Evolutionary conservation across 2,113 vertebrate species (phyloP).

Genomic region (Ceyx margarethae): DNA sequence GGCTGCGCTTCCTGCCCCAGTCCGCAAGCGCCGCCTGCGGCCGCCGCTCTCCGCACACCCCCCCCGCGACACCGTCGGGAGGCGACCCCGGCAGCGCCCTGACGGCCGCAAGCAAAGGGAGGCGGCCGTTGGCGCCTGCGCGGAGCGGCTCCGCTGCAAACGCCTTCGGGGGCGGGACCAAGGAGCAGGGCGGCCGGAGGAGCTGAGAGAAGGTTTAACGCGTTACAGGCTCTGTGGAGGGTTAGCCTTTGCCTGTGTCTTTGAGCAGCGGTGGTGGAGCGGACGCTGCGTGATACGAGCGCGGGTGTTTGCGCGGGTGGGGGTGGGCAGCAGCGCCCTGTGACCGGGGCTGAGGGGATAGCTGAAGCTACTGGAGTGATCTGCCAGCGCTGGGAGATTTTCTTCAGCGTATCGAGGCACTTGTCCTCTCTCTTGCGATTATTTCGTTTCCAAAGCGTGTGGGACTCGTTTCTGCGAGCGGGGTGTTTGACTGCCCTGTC

Average conservation of each 20-base stretch:
- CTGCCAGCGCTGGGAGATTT: fast-evolving
- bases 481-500: too few relatives aligned
- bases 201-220: too few relatives aligned
- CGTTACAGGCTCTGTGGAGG: neutral
- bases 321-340: neutral
- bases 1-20: neutral
- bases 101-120: neutral
- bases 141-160: too few relatives aligned
- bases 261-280: fast-evolving
- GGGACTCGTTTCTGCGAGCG: neutral
- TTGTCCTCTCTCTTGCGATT: fast-evolving
- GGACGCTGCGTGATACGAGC: fast-evolving
- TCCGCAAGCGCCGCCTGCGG: too few relatives aligned
- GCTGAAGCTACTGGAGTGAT: fast-evolving
- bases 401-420: too few relatives aligned
- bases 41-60: too few relatives aligned
- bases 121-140: neutral
- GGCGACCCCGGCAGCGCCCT: neutral
- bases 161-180: too few relatives aligned
- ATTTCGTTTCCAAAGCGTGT: fast-evolving
- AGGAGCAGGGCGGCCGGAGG: too few relatives aligned
- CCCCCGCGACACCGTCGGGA: too few relatives aligned
- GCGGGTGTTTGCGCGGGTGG: too few relatives aligned
- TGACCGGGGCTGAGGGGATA: too few relatives aligned
- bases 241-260: neutral